Base-by-base conservation (phyloP, 2,797 vertebrate genomes). In the Danio jaintianensis region DNA sequence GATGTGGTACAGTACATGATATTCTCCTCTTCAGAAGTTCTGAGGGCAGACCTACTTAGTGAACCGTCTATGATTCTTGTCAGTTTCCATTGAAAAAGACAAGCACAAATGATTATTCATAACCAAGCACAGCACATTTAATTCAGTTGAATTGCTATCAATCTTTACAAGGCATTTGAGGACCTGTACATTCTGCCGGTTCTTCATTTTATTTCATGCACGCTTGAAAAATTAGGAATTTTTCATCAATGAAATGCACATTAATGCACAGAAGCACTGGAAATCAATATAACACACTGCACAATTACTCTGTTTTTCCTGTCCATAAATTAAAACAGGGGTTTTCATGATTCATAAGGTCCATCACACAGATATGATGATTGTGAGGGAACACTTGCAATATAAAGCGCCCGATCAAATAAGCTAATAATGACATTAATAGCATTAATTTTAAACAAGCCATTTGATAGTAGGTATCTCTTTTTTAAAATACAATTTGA, bases 71-170 rank as follows among this genome's bases (percentile, higher is more conserved):
- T 20, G n/a, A 38, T 40, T 38, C 20, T 36, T 10, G 36, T 68
- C 20, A 48, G 2, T 18, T 78, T 78, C 29, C 5, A 43, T 61
- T 76, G 36, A 68, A 62, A 43, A 76, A 79, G n/a, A 13, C 63
- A 36, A 55, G 71, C 50, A 48, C 20, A 78, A 74, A 79, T 40
- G 13, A 42, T 62, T 42, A 59, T 71, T 68, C 71, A 68, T 80
- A 67, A 20, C 76, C 71, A 80, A 72, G 36, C 15, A 80, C 80
- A 75, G 63, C 58, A 63, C 18, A 45, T 75, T 74, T 66, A 80
- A 67, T 74, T 38, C 62, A 74, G 47, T n/a, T 12, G 2, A 43
- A 74, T 75, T 62, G 15, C 59, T 43, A 58, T 45, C 61, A 68
- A 84, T 70, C 71, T 52, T 42, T 10, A 68, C 73, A 20, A 48